phyloP scores from a whole-genome alignment of 2,888 invertebrate genomes.

The Dynastes maya region DNA sequence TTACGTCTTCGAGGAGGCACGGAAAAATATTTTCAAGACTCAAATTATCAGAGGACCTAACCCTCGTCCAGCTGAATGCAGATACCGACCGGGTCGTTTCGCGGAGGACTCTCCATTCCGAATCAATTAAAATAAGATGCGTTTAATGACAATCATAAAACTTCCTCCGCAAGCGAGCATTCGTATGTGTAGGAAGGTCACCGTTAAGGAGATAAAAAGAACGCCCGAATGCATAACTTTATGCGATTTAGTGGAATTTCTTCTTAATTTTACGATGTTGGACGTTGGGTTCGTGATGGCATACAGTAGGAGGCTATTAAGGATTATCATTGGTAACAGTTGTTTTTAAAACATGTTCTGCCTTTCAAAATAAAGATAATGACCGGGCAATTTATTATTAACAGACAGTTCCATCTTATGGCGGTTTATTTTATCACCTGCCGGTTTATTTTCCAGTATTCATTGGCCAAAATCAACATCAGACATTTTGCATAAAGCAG shows the following conservation, averaged over 20 bases:
- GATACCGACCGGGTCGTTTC: not conserved
- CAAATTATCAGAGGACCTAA: slow-evolving; percentile 12
- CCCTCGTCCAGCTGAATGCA: not conserved
- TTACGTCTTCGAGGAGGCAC: not conserved
- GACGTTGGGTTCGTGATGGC: not conserved
- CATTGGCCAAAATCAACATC: no score
- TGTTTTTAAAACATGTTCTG: no score
- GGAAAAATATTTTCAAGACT: slow-evolving; percentile 14
- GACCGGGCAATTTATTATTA: no score
- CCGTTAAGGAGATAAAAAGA: slow-evolving; percentile 14
- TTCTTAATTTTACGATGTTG: slow-evolving; percentile 16
- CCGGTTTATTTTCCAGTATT: no score
- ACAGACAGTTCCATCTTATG: no score
- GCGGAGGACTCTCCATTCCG: not conserved
- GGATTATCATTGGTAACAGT: no score
- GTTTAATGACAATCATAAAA: slow-evolving; percentile 37
- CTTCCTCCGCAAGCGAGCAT: slow-evolving; percentile 4
- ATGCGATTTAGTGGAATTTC: slow-evolving; percentile 12
- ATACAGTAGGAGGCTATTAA: no score
- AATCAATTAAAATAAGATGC: slow-evolving; percentile 38
- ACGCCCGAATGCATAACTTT: not conserved
- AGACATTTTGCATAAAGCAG: no score
- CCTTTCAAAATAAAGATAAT: no score
- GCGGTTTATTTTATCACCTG: no score
- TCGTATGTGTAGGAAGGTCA: slow-evolving; percentile 9